A percentile compares a stretch with the other conserved stretches of the same genome.
Evolutionary conservation across 64 coral and sea anemone genomes (phyloP).

Genomic region (Montipora cactus): DNA sequence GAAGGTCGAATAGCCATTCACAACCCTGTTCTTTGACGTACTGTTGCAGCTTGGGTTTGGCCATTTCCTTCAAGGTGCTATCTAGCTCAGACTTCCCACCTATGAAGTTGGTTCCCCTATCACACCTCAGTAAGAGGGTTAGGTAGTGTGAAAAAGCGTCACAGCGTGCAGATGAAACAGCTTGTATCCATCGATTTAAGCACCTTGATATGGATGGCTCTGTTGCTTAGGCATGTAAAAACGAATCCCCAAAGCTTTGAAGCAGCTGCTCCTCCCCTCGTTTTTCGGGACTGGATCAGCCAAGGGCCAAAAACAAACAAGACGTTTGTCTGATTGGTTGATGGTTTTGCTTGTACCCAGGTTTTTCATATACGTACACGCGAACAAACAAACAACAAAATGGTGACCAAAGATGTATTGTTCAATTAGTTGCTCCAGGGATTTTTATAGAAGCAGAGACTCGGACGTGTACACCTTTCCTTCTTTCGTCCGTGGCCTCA

Average conservation of each 20-base stretch:
- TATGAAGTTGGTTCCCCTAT: slow-evolving; percentile 18
- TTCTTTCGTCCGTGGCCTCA: too few species aligned
- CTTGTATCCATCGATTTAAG: slow-evolving; percentile 24
- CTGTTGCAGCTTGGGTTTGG: background rate
- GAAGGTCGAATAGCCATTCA: slow-evolving; percentile 29
- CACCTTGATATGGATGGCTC: slow-evolving; percentile 13
- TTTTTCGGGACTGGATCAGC: background rate
- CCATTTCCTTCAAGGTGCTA: background rate
- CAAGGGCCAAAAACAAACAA: too few species aligned
- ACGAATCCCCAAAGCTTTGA: slow-evolving; percentile 30
- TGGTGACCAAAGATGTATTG: too few species aligned
- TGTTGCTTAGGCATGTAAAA: slow-evolving; percentile 37
- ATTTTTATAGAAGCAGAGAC: too few species aligned
- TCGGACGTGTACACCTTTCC: too few species aligned
- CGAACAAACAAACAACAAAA: too few species aligned
- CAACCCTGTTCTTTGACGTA: background rate
- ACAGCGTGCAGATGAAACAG: slow-evolving; percentile 16
- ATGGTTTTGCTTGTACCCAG: too few species aligned
- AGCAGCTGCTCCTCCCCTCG: background rate
- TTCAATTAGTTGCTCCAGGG: too few species aligned
- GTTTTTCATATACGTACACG: too few species aligned
- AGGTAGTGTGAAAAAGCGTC: slow-evolving; percentile 15
- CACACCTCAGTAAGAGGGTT: slow-evolving; percentile 17
- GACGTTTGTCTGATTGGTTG: too few species aligned
- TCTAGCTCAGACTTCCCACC: background rate